phyloP scores from a whole-genome alignment of 2,113 vertebrate species.

The Nannospalax galili region DNA sequence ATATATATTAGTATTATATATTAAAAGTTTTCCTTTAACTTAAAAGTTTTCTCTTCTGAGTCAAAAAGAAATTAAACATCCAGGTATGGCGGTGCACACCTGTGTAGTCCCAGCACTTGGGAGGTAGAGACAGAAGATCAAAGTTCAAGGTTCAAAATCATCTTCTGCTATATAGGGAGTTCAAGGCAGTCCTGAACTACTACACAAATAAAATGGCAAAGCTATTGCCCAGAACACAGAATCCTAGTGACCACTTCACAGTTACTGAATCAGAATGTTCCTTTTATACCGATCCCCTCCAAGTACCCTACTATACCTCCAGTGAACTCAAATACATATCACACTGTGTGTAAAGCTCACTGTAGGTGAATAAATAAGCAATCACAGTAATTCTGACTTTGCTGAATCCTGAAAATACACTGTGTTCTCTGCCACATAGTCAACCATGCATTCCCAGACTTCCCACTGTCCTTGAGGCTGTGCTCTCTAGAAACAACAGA shows the following conservation, averaged over 20 bases:
- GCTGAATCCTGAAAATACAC: slow-evolving; percentile 29
- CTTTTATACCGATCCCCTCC: neutral
- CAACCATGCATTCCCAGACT: neutral
- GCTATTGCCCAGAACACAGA: neutral
- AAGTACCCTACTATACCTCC: neutral
- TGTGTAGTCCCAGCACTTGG: too few relatives aligned
- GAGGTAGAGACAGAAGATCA: neutral
- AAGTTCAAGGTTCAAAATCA: neutral
- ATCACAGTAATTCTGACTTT: slow-evolving; percentile 3
- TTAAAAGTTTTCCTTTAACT: neutral
- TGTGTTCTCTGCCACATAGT: neutral
- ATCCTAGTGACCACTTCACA: neutral
- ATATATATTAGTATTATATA: neutral
- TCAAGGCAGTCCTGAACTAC: neutral
- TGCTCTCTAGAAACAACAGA: neutral
- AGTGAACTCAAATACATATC: neutral
- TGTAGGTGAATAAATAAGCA: neutral
- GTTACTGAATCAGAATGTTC: neutral
- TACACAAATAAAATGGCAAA: neutral
- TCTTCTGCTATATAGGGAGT: neutral
- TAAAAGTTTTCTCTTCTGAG: slow-evolving; percentile 10
- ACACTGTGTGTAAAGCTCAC: neutral
- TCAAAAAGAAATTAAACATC: slow-evolving; percentile 19
- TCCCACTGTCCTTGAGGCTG: neutral
- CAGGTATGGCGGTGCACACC: neutral